A percentile compares a stretch with the other conserved stretches of the same genome.
Conservation (phyloP, 2,797 vertebrate species). For the Myioborus melanocephalus region DNA sequence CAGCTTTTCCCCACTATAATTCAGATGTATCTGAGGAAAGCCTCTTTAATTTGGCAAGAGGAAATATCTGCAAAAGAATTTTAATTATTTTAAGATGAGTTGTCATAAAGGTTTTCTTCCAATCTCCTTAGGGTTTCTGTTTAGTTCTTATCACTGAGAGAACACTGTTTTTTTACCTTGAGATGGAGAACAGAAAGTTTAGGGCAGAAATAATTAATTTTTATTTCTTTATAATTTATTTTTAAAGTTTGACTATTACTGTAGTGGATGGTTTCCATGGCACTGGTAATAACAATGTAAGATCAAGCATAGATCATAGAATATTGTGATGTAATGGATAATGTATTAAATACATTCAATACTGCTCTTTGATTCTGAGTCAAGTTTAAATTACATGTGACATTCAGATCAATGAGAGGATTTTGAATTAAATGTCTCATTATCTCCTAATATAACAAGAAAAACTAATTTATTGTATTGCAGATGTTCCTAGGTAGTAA, state of each 20-base stretch:
- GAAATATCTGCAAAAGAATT: not conserved
- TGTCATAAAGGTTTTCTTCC: not conserved
- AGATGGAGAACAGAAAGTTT: not conserved
- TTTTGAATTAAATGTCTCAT: conserved; percentile 45
- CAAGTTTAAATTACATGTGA: conserved; percentile 16
- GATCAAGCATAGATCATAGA: not conserved
- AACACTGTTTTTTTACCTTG: not conserved
- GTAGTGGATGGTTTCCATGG: not conserved
- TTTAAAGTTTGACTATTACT: not conserved
- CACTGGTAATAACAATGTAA: not conserved
- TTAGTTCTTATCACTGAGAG: not conserved
- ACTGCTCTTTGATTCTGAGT: not conserved
- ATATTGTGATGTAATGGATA: not conserved
- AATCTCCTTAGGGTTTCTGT: not conserved
- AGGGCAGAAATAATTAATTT: not conserved
- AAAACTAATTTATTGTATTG: not conserved
- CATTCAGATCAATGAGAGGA: conserved; percentile 53
- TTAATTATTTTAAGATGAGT: not conserved
- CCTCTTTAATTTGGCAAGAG: not conserved
- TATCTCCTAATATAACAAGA: conserved; percentile 39
- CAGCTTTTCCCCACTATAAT: not conserved
- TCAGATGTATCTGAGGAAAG: not conserved
- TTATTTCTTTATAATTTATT: not conserved
- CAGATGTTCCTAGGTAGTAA: conserved; percentile 5
- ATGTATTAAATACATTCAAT: not conserved